phyloP scores from a whole-genome alignment of 2,888 invertebrate genomes.

The Mimumesa dahlbomi region DNA sequence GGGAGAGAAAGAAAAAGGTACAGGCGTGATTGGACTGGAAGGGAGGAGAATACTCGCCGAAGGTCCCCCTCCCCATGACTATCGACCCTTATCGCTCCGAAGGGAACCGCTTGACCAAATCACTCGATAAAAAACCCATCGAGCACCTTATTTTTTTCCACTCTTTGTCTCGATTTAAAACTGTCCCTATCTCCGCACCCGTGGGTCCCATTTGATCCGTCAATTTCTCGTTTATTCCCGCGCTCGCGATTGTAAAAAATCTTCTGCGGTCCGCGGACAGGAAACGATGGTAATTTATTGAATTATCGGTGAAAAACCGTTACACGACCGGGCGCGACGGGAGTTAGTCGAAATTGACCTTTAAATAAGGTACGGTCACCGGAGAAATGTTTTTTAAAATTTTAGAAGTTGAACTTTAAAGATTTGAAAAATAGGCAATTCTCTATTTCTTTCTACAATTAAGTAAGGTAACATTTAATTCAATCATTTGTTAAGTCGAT shows the following conservation, averaged over 20 bases:
- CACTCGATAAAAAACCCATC: slow-evolving; percentile 75
- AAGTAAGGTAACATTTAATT: too few species aligned
- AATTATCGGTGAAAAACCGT: slow-evolving; percentile 5
- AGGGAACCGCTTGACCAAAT: slow-evolving; percentile 76
- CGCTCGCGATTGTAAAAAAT: slow-evolving; percentile 39
- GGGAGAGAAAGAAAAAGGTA: slow-evolving; percentile 27
- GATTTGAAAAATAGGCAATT: too few species aligned
- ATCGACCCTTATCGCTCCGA: slow-evolving; percentile 74
- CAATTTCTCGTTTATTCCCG: slow-evolving; percentile 56
- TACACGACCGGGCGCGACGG: neutral
- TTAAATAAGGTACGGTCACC: too few species aligned
- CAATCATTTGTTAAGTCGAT: too few species aligned
- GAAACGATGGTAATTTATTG: neutral
- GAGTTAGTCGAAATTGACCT: too few species aligned
- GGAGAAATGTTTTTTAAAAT: too few species aligned
- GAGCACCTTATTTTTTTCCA: slow-evolving; percentile 62
- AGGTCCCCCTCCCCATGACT: slow-evolving; percentile 52
- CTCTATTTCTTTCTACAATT: too few species aligned
- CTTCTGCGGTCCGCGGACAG: slow-evolving; percentile 11
- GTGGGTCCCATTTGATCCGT: slow-evolving; percentile 61
- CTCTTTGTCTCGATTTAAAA: slow-evolving; percentile 70
- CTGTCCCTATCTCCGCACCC: slow-evolving; percentile 56
- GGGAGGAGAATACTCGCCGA: slow-evolving; percentile 16
- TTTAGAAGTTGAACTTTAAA: too few species aligned
- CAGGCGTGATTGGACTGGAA: slow-evolving; percentile 31